These are phyloP conservation scores for Machaerirhynchus nigripectus DNA, from an alignment of 2,113 vertebrate genomes.

Conservation along the genomic window DNA sequence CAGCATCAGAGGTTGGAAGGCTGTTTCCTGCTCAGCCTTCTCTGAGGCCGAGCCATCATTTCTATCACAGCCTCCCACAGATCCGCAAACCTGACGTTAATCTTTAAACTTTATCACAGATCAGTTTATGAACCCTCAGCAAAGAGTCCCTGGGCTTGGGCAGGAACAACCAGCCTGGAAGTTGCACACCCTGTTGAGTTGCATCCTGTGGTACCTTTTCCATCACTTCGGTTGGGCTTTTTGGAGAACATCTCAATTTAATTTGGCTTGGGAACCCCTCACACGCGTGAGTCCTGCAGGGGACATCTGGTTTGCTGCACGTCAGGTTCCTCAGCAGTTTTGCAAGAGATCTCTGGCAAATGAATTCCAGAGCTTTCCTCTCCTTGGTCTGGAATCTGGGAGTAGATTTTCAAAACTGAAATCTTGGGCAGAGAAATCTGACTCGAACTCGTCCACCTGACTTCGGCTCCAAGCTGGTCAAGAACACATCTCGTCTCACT, in stretches of 20 bases:
- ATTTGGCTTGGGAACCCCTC: neutral
- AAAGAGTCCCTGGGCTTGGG: neutral
- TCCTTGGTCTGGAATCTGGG: neutral
- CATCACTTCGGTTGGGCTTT: neutral
- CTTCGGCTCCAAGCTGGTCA: neutral
- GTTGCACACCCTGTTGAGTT: neutral
- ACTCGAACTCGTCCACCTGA: neutral
- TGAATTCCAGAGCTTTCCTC: conserved; percentile 21
- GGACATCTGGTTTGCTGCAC: conserved; percentile 36
- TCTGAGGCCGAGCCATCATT: neutral
- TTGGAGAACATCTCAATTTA: neutral
- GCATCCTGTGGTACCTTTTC: conserved; percentile 4
- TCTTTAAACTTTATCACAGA: neutral
- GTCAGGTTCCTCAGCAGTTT: neutral
- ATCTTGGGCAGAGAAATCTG: neutral
- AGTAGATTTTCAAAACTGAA: neutral
- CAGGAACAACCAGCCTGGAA: neutral
- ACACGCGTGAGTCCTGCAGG: neutral
- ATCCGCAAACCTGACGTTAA: neutral
- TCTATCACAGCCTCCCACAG: neutral
- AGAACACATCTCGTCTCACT: neutral
- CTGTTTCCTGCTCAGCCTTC: neutral
- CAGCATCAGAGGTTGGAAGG: neutral
- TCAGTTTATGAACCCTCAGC: neutral
- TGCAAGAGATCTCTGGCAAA: conserved; percentile 1